Evolutionary conservation across 2,888 invertebrate genomes (phyloP).

Genomic region (Trissoscelio sp.): DNA sequence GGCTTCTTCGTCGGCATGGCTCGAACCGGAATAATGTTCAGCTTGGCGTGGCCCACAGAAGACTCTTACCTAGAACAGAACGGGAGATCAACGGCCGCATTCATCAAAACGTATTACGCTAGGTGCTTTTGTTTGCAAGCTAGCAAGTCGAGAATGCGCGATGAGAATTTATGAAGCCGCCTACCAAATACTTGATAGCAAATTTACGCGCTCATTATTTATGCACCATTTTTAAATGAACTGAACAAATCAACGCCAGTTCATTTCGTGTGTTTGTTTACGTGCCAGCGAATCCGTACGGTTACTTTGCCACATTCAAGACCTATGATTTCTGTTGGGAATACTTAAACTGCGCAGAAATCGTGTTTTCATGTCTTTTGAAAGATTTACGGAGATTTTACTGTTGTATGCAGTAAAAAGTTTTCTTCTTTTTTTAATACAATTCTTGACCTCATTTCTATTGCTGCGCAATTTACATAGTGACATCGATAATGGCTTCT

Average conservation of each 20-base stretch:
- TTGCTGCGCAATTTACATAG: no score
- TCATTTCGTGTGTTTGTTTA: conserved; percentile 6
- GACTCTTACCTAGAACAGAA: conserved; percentile 70
- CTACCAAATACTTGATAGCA: conserved; percentile 44
- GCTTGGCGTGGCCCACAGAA: conserved; percentile 71
- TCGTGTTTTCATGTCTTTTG: conserved; percentile 25
- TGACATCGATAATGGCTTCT: no score
- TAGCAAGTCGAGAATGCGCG: conserved; percentile 50
- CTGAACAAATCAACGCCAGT: not conserved
- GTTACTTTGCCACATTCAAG: not conserved
- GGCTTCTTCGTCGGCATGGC: conserved; percentile 71
- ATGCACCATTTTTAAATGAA: conserved; percentile 30
- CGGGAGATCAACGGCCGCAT: conserved; percentile 60
- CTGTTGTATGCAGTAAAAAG: no score
- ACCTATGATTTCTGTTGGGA: conserved; percentile 29
- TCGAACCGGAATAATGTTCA: conserved; percentile 73
- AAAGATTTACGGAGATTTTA: conserved; percentile 1
- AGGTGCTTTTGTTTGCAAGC: conserved; percentile 62
- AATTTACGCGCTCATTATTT: conserved; percentile 60
- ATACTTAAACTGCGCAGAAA: conserved; percentile 26
- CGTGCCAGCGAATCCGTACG: not conserved
- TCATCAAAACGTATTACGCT: conserved; percentile 65
- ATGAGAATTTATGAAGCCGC: conserved; percentile 61
- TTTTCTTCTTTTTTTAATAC: no score
- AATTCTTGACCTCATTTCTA: no score